A percentile compares a stretch with the other conserved stretches of the same genome.
Evolutionary conservation across 2,797 vertebrate genomes (phyloP).

Genomic region (Halcyon leucocephala): DNA sequence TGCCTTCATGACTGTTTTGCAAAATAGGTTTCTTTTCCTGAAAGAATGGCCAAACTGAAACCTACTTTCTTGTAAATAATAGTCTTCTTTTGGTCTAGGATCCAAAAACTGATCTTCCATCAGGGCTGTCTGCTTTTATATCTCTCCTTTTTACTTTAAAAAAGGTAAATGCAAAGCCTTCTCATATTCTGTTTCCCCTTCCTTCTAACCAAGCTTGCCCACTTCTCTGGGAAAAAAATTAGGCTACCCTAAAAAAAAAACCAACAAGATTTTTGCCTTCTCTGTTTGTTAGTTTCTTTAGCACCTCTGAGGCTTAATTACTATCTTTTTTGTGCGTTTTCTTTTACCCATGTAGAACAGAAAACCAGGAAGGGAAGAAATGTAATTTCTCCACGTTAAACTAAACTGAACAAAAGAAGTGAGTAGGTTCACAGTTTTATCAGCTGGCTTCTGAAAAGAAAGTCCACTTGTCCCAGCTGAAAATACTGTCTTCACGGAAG

Average conservation of each 20-base stretch:
- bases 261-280: not conserved
- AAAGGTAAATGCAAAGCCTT: not conserved
- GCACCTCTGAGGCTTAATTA: not conserved
- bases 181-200: not conserved
- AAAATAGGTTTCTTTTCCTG: not conserved
- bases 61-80: not conserved
- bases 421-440: not conserved
- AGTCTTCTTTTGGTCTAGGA: not conserved
- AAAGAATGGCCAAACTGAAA: not conserved
- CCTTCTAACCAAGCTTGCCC: not conserved
- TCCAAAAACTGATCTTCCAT: not conserved
- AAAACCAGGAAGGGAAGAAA: not conserved
- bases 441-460: not conserved
- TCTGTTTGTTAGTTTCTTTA: not conserved
- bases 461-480: not conserved
- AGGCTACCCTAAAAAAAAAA: not conserved
- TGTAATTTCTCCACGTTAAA: not conserved
- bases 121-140: not conserved
- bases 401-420: not conserved
- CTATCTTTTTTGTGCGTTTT: not conserved
- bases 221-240: not conserved
- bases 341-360: not conserved
- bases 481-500: not conserved
- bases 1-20: not conserved
- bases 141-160: not conserved